Percentiles rank a stretch among this genome's conserved stretches.
These are phyloP conservation scores for Eriosoma lanigerum DNA, from an alignment of 1,140 invertebrate genomes.

Conservation along the genomic window DNA sequence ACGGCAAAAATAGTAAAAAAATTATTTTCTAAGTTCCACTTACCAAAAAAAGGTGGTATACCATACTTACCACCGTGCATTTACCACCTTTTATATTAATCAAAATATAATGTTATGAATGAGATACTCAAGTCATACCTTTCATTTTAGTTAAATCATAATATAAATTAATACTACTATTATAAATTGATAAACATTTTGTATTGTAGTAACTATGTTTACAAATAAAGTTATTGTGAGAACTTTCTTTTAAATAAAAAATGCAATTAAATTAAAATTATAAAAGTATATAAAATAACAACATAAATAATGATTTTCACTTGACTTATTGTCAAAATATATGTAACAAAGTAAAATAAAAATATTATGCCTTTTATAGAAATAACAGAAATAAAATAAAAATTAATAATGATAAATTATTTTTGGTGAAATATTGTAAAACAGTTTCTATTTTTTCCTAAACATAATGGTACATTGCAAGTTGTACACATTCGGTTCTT, in stretches of 20 bases:
- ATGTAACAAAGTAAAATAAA: background rate
- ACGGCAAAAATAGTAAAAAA: background rate
- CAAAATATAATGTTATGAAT: too few species aligned
- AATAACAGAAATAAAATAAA: background rate
- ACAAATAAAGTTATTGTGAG: background rate
- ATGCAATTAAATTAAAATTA: background rate
- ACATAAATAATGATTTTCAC: too few species aligned
- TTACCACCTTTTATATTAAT: constrained; percentile 4
- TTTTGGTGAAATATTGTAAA: constrained; percentile 8
- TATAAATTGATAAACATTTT: background rate
- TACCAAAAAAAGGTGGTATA: constrained; percentile 8
- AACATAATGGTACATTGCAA: constrained; percentile 35
- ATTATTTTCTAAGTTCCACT: background rate
- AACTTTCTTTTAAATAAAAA: background rate
- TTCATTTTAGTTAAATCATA: background rate
- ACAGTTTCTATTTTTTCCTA: constrained; percentile 13
- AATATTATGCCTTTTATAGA: background rate
- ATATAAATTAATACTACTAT: background rate
- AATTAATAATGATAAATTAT: background rate
- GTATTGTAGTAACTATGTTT: background rate
- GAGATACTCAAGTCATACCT: too few species aligned
- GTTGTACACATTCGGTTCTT: constrained; percentile 36
- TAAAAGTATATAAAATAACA: background rate
- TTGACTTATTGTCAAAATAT: too few species aligned
- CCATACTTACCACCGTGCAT: constrained; percentile 11